phyloP scores from a whole-genome alignment of 2,797 vertebrate species.

The Spinus olivaceus region DNA sequence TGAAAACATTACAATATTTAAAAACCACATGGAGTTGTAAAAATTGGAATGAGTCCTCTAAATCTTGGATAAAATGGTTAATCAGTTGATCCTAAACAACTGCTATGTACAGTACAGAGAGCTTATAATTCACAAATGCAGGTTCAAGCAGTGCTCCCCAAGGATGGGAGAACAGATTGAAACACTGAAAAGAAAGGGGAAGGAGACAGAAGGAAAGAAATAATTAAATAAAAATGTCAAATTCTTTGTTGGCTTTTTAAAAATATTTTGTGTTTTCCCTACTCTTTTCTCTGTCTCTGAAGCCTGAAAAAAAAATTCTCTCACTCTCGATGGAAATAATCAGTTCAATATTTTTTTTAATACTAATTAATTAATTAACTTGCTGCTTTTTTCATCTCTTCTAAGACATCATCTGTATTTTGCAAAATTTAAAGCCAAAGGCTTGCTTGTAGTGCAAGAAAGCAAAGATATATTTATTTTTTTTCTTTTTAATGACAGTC shows the following conservation, averaged over 20 bases:
- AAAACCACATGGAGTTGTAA: slow-evolving; percentile 71
- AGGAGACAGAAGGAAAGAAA: background rate
- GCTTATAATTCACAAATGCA: slow-evolving; percentile 57
- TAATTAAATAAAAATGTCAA: slow-evolving; percentile 39
- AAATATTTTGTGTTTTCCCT: slow-evolving; percentile 20
- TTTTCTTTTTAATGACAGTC: slow-evolving; percentile 44
- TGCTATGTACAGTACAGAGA: slow-evolving; percentile 33
- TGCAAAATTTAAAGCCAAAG: background rate
- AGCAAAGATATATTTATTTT: background rate
- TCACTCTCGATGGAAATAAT: background rate
- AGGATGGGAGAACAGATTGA: slow-evolving; percentile 58
- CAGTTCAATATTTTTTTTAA: background rate
- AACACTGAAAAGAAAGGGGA: slow-evolving; percentile 8
- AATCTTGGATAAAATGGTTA: slow-evolving; percentile 70
- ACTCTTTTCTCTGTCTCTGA: slow-evolving; percentile 23
- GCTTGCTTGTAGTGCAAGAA: background rate
- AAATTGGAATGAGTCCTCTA: slow-evolving; percentile 66
- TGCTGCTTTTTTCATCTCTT: background rate
- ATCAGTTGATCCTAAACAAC: slow-evolving; percentile 60
- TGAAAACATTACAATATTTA: slow-evolving; percentile 69
- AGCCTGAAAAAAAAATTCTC: background rate
- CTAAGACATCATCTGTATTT: background rate
- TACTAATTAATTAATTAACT: background rate
- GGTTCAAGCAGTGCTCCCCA: slow-evolving; percentile 55
- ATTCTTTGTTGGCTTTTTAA: slow-evolving; percentile 24